Evolutionary conservation across 2,113 vertebrate species (phyloP).

Genomic region (Pelobates fuscus): DNA sequence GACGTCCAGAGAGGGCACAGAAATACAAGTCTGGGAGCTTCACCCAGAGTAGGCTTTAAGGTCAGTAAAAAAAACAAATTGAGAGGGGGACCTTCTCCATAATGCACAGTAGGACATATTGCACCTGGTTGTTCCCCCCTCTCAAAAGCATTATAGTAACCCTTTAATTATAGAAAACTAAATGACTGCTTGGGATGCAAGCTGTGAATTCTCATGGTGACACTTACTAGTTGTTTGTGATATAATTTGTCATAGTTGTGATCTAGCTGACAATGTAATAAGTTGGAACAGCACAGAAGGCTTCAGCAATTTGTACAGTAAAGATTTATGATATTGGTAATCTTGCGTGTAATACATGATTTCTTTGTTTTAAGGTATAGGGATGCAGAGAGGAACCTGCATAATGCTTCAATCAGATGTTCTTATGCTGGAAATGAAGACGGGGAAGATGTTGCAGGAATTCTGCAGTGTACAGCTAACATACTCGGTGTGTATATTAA

Average conservation of each 20-base stretch:
- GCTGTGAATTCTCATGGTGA: constrained; percentile 33
- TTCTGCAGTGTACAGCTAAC: constrained; percentile 90
- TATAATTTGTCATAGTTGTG: constrained; percentile 17
- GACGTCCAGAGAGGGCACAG: no score
- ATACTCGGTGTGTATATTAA: constrained; percentile 78
- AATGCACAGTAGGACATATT: no score
- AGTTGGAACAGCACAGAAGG: constrained; percentile 4
- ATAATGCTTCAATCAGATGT: constrained; percentile 82
- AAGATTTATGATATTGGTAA: neutral
- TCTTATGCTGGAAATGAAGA: constrained; percentile 85
- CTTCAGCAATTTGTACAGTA: neutral
- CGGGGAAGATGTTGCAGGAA: constrained; percentile 87
- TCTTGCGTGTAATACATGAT: neutral
- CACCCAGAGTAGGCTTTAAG: no score
- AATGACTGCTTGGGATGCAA: constrained; percentile 32
- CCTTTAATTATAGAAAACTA: no score
- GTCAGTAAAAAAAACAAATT: no score
- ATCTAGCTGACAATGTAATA: constrained; percentile 34
- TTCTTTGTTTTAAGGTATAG: constrained; percentile 72
- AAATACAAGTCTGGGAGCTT: no score
- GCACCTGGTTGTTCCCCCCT: no score
- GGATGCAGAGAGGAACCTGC: constrained; percentile 80
- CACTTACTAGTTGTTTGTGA: constrained; percentile 9
- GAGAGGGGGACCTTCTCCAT: no score
- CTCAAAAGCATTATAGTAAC: no score